Evolutionary conservation across 2,797 vertebrate species (phyloP).

Genomic region (Acipenser oxyrinchus): DNA sequence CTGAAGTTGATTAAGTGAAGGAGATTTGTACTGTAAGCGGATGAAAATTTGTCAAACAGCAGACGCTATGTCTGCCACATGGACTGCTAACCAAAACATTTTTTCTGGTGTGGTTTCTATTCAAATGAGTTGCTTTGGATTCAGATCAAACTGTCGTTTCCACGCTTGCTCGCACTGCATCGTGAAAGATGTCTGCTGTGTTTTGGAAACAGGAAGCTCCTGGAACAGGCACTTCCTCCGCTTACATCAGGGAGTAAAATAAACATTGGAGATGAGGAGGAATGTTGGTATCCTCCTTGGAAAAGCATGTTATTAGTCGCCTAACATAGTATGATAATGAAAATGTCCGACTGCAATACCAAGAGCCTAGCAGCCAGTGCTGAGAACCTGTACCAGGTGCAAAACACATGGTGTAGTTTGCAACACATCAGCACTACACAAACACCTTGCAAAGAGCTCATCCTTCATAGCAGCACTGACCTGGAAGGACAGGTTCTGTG

Average conservation of each 20-base stretch:
- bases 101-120: background rate
- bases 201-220: slow-evolving; percentile 11
- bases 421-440: too few relatives aligned
- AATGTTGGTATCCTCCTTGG: too few relatives aligned
- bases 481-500: too few relatives aligned
- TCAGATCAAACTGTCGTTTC: background rate
- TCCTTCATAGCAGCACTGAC: too few relatives aligned
- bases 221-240: slow-evolving; percentile 2
- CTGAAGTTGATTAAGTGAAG: background rate
- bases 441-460: too few relatives aligned
- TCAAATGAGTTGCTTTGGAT: background rate
- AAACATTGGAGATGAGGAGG: background rate
- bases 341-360: too few relatives aligned
- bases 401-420: too few relatives aligned
- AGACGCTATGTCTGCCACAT: background rate
- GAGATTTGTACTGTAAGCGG: too few relatives aligned
- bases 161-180: background rate
- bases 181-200: background rate
- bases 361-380: too few relatives aligned
- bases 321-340: too few relatives aligned
- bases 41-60: background rate
- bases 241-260: background rate
- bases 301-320: too few relatives aligned
- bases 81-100: background rate
- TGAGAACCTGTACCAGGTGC: too few relatives aligned